Evolutionary conservation across 1,140 invertebrate species (phyloP), one percentile per base, ranked within the genome.

Genomic region (Coboldia fuscipes): DNA sequence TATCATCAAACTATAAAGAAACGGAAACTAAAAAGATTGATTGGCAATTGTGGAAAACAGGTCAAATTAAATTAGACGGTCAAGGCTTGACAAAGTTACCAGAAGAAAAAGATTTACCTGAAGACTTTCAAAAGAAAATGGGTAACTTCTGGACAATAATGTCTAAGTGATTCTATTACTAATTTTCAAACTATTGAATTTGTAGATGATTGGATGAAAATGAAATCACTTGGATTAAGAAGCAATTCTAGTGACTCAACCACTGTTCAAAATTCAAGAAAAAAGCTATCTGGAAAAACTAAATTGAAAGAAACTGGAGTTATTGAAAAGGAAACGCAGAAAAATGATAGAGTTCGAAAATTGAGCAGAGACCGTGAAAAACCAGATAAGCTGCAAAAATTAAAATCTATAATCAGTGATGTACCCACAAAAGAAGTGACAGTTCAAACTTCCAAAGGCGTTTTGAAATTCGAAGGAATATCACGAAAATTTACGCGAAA

Each of bases 401-500:
- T 75, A 50, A 48, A 60, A 57, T 49, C 72, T 7, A 63, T 72
- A 33, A 60, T 62, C 10, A 53, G 55, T 1, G 56, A 60, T 37
- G 54, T 61, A 35, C 54, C 57, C 28, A 65, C 68, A 40, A 66
- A 72, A 42, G 77, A 85, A 48, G 69, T 86, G 14, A 56, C 81
- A 28, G 72, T 84, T 2, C 72, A 78, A 45, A 81, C 81, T 8
- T 73, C 79, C 0, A 75, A 71, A 0, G 80, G 81, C 7, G 72
- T 79, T 27, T 78, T 81, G 46, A 65, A 76, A 43, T 83, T 84
- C 43, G 72, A 82, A 60, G 82, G 83, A 1, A 83, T 84, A 38
- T 83, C 77, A 0, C 68, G 79, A 33, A 83, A 83, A 41, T 89
- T 88, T 48, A 85, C 80, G 0, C 72, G 78, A 23, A 86, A 86